Percentiles rank a stretch among this genome's conserved stretches.
phyloP scores from a whole-genome alignment of 2,797 vertebrate species.

The Cyprinella venusta region DNA sequence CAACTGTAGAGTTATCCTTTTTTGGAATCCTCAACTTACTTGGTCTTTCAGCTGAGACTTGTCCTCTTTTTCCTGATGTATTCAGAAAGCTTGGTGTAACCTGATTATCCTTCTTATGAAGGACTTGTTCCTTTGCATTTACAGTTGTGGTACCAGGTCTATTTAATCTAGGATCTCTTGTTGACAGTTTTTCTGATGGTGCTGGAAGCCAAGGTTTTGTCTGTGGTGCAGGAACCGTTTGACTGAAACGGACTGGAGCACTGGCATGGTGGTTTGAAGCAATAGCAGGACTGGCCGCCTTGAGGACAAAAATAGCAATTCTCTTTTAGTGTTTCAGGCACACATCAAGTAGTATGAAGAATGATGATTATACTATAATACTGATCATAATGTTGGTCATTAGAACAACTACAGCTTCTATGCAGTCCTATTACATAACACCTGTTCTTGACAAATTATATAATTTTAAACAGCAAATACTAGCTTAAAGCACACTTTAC shows the following conservation, averaged over 20 bases:
- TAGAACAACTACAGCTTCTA: not conserved
- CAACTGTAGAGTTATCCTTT: conserved; percentile 75
- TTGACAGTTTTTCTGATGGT: conserved; percentile 83
- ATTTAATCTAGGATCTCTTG: conserved; percentile 93
- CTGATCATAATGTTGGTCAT: not conserved
- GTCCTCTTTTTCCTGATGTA: conserved; percentile 76
- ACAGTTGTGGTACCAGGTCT: conserved; percentile 74
- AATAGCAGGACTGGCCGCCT: conserved; percentile 85
- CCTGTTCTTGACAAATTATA: not conserved
- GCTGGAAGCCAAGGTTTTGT: conserved; percentile 74
- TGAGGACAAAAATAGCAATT: conserved; percentile 48
- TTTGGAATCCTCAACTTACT: conserved; percentile 72
- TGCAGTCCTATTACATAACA: not conserved
- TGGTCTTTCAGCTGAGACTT: conserved; percentile 75
- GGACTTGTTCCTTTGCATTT: conserved; percentile 83
- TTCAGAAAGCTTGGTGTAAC: conserved; percentile 55
- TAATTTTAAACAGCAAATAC: not conserved
- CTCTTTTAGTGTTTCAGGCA: not conserved
- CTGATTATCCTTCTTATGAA: conserved; percentile 79
- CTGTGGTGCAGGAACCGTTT: conserved; percentile 69
- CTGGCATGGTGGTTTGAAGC: conserved; percentile 72
- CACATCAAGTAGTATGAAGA: too few species aligned
- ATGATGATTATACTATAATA: too few species aligned
- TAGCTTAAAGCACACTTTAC: not conserved
- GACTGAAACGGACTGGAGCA: conserved; percentile 64